Conservation (phyloP, 2,888 invertebrate species). For the Dastarcus helophoroides region DNA sequence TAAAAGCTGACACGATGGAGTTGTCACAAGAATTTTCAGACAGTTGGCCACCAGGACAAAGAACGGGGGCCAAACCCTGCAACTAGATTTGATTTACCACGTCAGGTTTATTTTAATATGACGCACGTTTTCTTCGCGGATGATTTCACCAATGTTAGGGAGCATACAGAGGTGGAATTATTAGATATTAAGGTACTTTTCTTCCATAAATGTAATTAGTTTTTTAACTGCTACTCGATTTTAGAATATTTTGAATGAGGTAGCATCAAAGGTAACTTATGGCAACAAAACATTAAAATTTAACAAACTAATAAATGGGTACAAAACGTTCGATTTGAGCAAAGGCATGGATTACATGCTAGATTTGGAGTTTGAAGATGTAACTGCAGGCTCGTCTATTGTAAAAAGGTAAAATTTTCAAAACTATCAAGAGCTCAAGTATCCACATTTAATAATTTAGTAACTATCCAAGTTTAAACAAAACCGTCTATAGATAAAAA, state of each 20-base stretch:
- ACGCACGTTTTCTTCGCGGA: constrained; percentile 73
- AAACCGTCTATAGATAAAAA: too few species aligned
- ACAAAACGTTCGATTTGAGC: constrained; percentile 67
- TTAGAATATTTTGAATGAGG: constrained; percentile 32
- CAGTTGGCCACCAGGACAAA: constrained; percentile 67
- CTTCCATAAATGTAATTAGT: constrained; percentile 3
- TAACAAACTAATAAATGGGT: constrained; percentile 54
- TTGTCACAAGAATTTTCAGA: constrained; percentile 26
- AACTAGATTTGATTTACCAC: constrained; percentile 70
- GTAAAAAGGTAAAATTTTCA: too few species aligned
- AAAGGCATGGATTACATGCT: constrained; percentile 78
- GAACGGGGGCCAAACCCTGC: constrained; percentile 52
- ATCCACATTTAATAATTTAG: too few species aligned
- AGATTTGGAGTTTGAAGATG: constrained; percentile 52
- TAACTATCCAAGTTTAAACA: too few species aligned
- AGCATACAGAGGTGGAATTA: constrained; percentile 52
- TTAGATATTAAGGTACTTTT: constrained; percentile 50
- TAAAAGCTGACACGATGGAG: constrained; percentile 23
- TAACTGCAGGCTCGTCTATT: constrained; percentile 17
- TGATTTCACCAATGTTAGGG: constrained; percentile 60
- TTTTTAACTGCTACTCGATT: constrained; percentile 10
- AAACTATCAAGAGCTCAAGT: too few species aligned
- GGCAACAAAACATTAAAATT: constrained; percentile 44
- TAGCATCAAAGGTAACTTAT: constrained; percentile 38
- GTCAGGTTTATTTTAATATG: constrained; percentile 78